phyloP scores from a whole-genome alignment of 2,888 invertebrate species.

The Plagiodera versicolora region DNA sequence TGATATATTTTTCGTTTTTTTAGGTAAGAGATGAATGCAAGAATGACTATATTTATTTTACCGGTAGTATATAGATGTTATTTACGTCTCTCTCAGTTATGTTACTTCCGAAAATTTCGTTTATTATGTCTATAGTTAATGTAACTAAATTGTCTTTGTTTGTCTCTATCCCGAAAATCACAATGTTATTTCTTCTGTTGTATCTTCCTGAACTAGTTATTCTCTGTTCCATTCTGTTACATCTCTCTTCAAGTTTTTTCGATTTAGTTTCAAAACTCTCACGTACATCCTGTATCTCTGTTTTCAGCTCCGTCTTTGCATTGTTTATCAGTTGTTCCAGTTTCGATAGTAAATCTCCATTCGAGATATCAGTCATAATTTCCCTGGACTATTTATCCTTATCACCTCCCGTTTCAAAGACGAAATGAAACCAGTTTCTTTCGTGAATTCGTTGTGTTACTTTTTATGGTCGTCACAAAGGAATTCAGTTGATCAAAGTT shows the following conservation, averaged over 20 bases:
- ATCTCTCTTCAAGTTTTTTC: neutral
- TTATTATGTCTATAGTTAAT: neutral
- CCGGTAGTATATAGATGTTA: neutral
- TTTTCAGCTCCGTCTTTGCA: neutral
- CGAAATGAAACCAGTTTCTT: no score
- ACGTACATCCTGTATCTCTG: neutral
- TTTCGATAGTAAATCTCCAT: neutral
- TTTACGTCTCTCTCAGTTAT: neutral
- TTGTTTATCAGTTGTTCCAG: neutral
- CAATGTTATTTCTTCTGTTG: conserved; percentile 6
- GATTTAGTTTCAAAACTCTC: neutral
- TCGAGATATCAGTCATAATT: neutral
- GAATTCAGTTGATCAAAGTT: no score
- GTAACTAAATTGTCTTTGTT: neutral
- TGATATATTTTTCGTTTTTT: neutral
- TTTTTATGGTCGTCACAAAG: no score
- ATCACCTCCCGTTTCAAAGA: no score
- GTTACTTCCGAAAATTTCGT: neutral
- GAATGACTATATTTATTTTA: neutral
- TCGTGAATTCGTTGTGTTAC: no score
- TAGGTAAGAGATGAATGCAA: neutral
- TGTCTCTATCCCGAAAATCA: neutral
- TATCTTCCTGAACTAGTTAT: neutral
- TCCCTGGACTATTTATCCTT: neutral
- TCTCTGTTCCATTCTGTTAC: neutral